A percentile compares a stretch with the other conserved stretches of the same genome.
Conservation (phyloP, 2,113 vertebrate species). For the Cricetomys ansorgei region DNA sequence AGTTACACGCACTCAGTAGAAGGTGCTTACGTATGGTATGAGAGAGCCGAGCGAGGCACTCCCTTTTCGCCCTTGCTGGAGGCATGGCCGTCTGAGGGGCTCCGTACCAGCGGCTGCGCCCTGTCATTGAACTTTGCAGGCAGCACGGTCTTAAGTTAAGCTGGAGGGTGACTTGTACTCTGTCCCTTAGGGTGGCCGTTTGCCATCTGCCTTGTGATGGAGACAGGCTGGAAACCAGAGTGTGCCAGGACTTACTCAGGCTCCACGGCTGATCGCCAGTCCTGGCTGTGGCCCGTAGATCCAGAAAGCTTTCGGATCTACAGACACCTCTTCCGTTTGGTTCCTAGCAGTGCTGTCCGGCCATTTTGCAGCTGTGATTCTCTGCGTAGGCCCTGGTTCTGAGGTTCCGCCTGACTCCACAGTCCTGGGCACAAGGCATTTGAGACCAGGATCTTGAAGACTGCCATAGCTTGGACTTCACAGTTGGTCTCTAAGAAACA, state of each 20-base stretch:
- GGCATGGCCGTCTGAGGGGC: accelerated
- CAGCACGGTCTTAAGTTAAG: background rate
- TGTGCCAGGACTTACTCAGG: background rate
- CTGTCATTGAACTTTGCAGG: accelerated
- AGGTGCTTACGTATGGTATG: background rate
- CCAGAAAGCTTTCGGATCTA: background rate
- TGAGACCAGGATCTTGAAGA: background rate
- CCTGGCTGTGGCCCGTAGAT: accelerated
- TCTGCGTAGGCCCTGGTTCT: background rate
- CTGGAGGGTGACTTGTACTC: background rate
- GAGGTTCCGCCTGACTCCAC: no score
- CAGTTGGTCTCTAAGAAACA: no score
- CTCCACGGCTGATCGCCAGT: background rate
- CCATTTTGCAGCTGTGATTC: accelerated
- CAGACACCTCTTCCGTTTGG: background rate
- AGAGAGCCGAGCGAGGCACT: background rate
- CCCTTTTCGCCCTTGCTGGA: no score
- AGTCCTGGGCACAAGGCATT: no score
- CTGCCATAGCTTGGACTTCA: background rate
- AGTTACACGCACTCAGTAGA: no score
- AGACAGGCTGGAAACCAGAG: accelerated
- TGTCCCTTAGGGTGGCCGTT: background rate
- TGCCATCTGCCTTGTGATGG: background rate
- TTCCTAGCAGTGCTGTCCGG: background rate
- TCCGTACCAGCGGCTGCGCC: accelerated